Conservation (phyloP, 2,113 vertebrate species). For the Onychostoma macrolepis region DNA sequence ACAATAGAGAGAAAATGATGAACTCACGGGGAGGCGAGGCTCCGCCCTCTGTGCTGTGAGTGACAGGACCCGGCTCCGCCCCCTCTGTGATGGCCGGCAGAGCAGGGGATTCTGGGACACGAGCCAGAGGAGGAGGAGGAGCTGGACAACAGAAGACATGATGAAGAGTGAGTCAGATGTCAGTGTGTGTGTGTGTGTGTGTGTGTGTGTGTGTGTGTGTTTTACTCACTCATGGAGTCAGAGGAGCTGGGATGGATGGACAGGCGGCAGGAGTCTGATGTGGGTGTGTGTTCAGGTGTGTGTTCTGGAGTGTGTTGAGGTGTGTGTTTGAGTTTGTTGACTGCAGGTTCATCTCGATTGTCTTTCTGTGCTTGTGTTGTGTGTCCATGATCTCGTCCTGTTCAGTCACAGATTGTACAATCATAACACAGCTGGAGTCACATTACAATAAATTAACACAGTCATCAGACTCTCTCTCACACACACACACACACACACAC, state of each 20-base stretch:
- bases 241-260: background rate
- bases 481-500: background rate
- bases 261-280: background rate
- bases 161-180: background rate
- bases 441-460: background rate
- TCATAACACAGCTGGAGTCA: too few species aligned
- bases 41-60: slow-evolving; percentile 61
- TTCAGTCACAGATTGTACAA: background rate
- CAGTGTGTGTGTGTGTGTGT: background rate
- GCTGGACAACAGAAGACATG: background rate
- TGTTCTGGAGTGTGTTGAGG: background rate
- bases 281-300: background rate
- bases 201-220: background rate
- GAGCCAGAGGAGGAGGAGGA: slow-evolving; percentile 71
- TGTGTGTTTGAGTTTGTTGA: background rate
- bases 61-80: slow-evolving; percentile 75
- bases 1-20: background rate
- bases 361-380: background rate
- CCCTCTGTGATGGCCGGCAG: slow-evolving; percentile 81
- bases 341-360: background rate
- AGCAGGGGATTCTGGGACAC: slow-evolving; percentile 76
- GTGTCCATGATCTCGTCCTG: slow-evolving; percentile 2
- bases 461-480: background rate
- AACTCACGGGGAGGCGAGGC: slow-evolving; percentile 63
- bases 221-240: background rate